Evolutionary conservation across 2,797 vertebrate genomes (phyloP).

Genomic region (Macrochelys suwanniensis): DNA sequence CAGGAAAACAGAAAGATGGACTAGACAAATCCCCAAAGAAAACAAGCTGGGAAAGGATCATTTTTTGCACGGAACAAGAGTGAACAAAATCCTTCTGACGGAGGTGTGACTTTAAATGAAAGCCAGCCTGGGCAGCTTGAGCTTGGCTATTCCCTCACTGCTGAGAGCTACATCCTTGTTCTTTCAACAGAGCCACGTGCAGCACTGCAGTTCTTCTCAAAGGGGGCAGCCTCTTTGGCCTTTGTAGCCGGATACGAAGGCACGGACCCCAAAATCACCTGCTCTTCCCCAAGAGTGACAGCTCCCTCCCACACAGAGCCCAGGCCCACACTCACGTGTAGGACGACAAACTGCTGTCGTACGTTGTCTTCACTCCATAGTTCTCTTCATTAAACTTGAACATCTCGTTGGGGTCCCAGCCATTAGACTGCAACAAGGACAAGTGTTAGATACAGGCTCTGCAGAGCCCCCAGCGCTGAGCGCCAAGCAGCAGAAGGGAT

Average conservation of each 20-base stretch:
- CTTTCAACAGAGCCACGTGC: background rate
- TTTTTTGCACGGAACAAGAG: background rate
- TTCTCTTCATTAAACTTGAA: conserved; percentile 95
- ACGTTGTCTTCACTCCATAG: conserved; percentile 94
- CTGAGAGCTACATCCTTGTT: background rate
- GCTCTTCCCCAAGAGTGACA: background rate
- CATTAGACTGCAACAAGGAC: conserved; percentile 86
- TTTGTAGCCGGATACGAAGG: background rate
- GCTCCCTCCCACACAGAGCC: background rate
- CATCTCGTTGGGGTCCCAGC: conserved; percentile 97
- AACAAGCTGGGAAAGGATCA: background rate
- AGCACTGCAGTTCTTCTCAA: background rate
- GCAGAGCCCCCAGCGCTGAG: background rate
- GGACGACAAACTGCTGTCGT: conserved; percentile 93
- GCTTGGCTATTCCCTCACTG: background rate
- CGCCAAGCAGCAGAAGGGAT: background rate
- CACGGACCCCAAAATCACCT: background rate
- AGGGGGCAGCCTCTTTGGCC: background rate
- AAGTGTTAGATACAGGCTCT: background rate
- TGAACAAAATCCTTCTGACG: background rate
- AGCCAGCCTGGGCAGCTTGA: background rate
- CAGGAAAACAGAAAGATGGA: background rate
- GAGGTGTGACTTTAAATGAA: background rate
- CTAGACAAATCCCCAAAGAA: background rate
- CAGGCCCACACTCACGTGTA: conserved; percentile 89